Evolutionary conservation across 2,888 invertebrate species (phyloP), one percentile per base, ranked within the genome.

Genomic region (Acheta domesticus): DNA sequence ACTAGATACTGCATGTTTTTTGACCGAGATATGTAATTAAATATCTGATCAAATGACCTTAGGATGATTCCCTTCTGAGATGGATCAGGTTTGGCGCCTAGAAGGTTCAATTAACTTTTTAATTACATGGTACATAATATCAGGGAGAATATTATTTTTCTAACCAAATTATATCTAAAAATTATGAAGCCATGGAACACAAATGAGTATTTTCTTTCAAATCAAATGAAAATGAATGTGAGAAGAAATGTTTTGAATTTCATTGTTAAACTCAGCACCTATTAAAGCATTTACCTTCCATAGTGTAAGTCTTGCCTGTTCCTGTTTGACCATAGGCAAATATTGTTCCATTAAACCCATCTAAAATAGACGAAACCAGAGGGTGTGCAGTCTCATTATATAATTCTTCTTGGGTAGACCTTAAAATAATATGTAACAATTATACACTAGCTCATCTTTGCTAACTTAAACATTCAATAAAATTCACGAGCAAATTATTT

Each of bases 241-340:
- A 36, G 36, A 36, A 36, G 8, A 36, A 36, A 36, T 36, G 36
- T 36, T 36, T 36, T 36, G 36, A 8, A 36, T 5, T 36, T 36
- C 36, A 36, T 36, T 36, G 36, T 36, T 36, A 5, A 36, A 8
- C 5, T 8, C 36, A 36, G 8, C 8, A 36, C 36, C 36, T 8
- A 8, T 36, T 36, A 8, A 36, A 8, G 36, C 36, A 36, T 77
- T 80, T 83, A 87, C 91, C 92, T 87, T 92, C 91, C 92, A 92
- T 92, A 12, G 92, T 92, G 84, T 88, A 91, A 12, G 92, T 92
- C 86, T 92, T 92, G 78, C 98, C 99, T 0, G 99, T 98, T 82
- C 99, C 99, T 0, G 99, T 99, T 89, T 99, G 99, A 0, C 99
- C 99, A 87, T 99, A 99, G 1, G 99, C 99, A 89, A 99, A 99